Evolutionary conservation across 2,888 invertebrate species (phyloP).

Genomic region (Steinernema hermaphroditum): DNA sequence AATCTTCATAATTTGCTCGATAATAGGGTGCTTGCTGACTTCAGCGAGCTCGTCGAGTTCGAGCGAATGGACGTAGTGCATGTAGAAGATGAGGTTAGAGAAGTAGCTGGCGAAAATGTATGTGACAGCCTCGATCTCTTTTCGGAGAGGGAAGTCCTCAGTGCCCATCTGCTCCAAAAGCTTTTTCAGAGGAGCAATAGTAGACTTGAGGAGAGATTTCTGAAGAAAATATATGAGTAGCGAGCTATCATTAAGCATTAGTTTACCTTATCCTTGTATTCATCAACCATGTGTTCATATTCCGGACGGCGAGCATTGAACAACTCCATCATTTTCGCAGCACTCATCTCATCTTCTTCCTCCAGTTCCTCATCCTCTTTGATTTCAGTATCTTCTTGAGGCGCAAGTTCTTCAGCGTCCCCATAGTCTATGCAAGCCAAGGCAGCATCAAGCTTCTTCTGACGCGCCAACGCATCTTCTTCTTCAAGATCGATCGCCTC

Average conservation of each 20-base stretch:
- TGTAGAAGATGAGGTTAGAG: constrained; percentile 33
- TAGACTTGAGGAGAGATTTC: constrained; percentile 4
- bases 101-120: constrained; percentile 31
- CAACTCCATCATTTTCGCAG: constrained; percentile 23
- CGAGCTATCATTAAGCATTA: not conserved
- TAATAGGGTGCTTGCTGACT: constrained; percentile 78
- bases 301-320: constrained; percentile 27
- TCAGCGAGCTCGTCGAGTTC: constrained; percentile 31
- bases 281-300: constrained; percentile 28
- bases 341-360: constrained; percentile 29
- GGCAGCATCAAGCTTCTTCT: constrained; percentile 55
- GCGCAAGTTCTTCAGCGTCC: not conserved
- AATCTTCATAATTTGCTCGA: constrained; percentile 81
- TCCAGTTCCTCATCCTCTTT: not conserved
- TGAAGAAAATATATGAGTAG: no score
- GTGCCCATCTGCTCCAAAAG: constrained; percentile 5
- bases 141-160: constrained; percentile 12
- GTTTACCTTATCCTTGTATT: constrained; percentile 34
- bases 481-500: constrained; percentile 52
- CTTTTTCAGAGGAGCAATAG: constrained; percentile 9
- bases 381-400: not conserved
- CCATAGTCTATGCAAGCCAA: constrained; percentile 38
- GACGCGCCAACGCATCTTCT: constrained; percentile 58
- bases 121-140: not conserved
- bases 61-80: constrained; percentile 31